Conservation (phyloP, 2,888 invertebrate genomes). For the Elysia crispata region DNA sequence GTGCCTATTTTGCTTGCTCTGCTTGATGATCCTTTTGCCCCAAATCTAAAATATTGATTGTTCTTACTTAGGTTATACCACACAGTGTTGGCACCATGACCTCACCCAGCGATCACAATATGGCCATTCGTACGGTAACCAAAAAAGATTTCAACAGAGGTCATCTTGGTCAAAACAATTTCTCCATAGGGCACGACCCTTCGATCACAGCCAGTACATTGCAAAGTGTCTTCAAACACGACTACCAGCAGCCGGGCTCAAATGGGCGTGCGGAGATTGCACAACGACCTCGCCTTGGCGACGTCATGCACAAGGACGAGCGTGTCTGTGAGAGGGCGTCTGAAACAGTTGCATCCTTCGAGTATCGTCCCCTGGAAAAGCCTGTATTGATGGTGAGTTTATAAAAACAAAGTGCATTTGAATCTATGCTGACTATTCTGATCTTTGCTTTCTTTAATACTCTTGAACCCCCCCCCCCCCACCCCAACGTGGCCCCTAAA, state of each 20-base stretch:
- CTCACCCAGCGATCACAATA: too few relatives aligned
- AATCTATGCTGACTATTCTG: too few relatives aligned
- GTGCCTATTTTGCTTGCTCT: too few relatives aligned
- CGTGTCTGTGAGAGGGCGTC: constrained; percentile 67
- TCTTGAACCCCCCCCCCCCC: too few relatives aligned
- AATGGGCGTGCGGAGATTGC: constrained; percentile 60
- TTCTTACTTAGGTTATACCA: too few relatives aligned
- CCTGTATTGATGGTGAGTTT: constrained; percentile 57
- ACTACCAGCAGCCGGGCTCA: constrained; percentile 65
- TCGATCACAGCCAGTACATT: constrained; percentile 58
- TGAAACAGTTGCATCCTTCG: constrained; percentile 66
- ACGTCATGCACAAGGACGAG: constrained; percentile 71
- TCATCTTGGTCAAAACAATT: constrained; percentile 66
- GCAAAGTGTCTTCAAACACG: constrained; percentile 70
- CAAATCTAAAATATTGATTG: too few relatives aligned
- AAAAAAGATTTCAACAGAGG: constrained; percentile 26
- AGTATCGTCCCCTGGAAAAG: constrained; percentile 62
- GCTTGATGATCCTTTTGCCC: too few relatives aligned
- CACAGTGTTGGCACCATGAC: too few relatives aligned
- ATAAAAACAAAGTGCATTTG: too few relatives aligned
- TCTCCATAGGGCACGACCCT: constrained; percentile 69
- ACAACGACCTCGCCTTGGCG: constrained; percentile 67
- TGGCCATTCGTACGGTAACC: too few relatives aligned
- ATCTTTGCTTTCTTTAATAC: too few relatives aligned
- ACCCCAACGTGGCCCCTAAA: too few relatives aligned